Evolutionary conservation across 2,888 invertebrate genomes (phyloP).

Genomic region (Sinopyrophorus schimmeli): DNA sequence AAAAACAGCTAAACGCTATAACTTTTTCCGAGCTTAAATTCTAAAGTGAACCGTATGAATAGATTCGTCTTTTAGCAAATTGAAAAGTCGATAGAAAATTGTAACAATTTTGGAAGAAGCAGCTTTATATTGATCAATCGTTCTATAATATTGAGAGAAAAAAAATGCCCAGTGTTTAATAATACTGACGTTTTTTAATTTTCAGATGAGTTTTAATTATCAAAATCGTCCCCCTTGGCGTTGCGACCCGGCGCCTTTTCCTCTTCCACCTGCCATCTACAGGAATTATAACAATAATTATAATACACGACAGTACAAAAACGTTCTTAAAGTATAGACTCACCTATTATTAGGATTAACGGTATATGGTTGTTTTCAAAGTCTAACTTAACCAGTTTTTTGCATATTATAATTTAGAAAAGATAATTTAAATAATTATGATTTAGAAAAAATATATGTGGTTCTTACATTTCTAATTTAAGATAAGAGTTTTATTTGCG

Average conservation of each 20-base stretch:
- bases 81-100: too few species aligned
- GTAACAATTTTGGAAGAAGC: too few species aligned
- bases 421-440: constrained; percentile 39
- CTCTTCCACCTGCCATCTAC: constrained; percentile 49
- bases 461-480: constrained; percentile 38
- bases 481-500: constrained; percentile 36
- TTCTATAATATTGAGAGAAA: too few species aligned
- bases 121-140: too few species aligned
- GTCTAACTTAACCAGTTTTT: constrained; percentile 32
- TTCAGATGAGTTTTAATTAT: constrained; percentile 51
- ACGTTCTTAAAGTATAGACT: constrained; percentile 51
- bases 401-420: constrained; percentile 29
- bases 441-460: constrained; percentile 39
- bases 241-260: constrained; percentile 49
- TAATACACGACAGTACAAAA: constrained; percentile 51
- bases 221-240: constrained; percentile 49
- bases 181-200: too few species aligned
- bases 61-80: too few species aligned
- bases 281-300: constrained; percentile 48
- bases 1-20: too few species aligned
- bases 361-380: constrained; percentile 44
- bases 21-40: too few species aligned
- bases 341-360: constrained; percentile 42
- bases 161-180: too few species aligned
- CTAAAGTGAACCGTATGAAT: too few species aligned